Evolutionary conservation across 2,113 vertebrate genomes (phyloP).

Genomic region (Felis catus): F.catus_Fca126_mat1.0 CM031413.1:52103001-52103500

Average conservation of each 20-base stretch:
- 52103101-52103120: neutral
- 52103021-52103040: rapidly evolving
- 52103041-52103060: neutral
- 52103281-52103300: neutral
- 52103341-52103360: neutral
- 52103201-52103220: neutral
- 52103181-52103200: neutral
- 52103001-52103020: neutral
- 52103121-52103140: neutral
- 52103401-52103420: neutral
- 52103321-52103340: neutral
- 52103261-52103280: neutral
- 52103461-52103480: neutral
- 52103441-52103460: neutral
- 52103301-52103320: neutral
- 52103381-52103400: neutral
- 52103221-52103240: rapidly evolving
- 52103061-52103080: too few relatives aligned
- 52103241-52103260: neutral
- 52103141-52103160: neutral
- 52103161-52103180: neutral
- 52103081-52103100: neutral
- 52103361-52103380: neutral
- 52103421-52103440: too few relatives aligned
- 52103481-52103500: neutral